These are phyloP conservation scores for Oscheius sp. DNA, from an alignment of 2,888 invertebrate genomes.

Conservation along the genomic window DNA sequence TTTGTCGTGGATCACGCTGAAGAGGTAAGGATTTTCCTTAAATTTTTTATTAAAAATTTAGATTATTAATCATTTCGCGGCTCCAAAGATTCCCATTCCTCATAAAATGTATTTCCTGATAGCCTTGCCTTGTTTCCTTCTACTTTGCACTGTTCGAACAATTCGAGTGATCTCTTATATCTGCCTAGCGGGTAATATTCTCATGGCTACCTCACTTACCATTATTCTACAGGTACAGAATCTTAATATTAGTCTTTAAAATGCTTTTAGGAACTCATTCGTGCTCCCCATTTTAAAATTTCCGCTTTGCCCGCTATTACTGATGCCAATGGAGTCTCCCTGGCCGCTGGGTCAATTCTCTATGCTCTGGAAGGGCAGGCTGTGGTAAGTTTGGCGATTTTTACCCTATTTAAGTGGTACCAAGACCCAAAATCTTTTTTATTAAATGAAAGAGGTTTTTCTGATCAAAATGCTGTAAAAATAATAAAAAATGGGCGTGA, in stretches of 20 bases:
- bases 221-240: constrained; percentile 63
- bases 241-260: not conserved
- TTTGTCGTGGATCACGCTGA: constrained; percentile 65
- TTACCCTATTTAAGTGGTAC: not conserved
- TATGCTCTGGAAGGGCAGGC: constrained; percentile 72
- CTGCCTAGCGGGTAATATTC: constrained; percentile 65
- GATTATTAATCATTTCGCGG: constrained; percentile 48
- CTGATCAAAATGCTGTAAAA: too few relatives aligned
- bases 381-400: constrained; percentile 62
- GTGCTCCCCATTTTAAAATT: constrained; percentile 43
- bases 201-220: constrained; percentile 63
- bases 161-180: constrained; percentile 58
- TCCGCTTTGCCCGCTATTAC: constrained; percentile 58
- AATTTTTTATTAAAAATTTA: constrained; percentile 24
- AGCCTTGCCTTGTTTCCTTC: constrained; percentile 52
- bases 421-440: not conserved
- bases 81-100: not conserved
- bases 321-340: constrained; percentile 62
- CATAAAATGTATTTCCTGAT: constrained; percentile 45
- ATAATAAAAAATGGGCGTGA: too few relatives aligned
- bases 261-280: constrained; percentile 49
- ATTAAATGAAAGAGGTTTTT: too few relatives aligned
- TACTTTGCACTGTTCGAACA: constrained; percentile 40
- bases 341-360: constrained; percentile 67
- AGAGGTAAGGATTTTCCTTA: constrained; percentile 48